These are phyloP conservation scores for Molorchus minor DNA, from an alignment of 2,888 invertebrate genomes.

Conservation along the genomic window DNA sequence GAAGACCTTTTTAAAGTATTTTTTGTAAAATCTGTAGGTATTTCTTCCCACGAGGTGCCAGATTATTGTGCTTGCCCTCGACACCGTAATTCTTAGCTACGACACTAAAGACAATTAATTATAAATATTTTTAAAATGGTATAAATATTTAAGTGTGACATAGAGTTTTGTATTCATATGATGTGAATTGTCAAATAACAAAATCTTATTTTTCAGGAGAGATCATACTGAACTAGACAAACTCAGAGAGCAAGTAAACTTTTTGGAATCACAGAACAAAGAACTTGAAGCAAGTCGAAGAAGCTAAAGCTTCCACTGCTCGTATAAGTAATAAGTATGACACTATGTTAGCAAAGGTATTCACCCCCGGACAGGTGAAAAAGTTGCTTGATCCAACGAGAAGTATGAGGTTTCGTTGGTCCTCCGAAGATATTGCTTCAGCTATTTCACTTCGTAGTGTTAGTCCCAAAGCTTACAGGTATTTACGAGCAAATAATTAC, in stretches of 20 bases:
- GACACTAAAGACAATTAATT: too few species aligned
- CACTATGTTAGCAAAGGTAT: slow-evolving; percentile 12
- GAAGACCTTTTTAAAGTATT: too few species aligned
- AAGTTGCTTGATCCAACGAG: slow-evolving; percentile 23
- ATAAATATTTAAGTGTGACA: neutral
- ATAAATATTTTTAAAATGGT: neutral
- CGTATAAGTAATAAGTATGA: too few species aligned
- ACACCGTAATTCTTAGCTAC: too few species aligned
- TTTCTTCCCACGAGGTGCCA: too few species aligned
- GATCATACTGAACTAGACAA: neutral
- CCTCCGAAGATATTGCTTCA: slow-evolving; percentile 31
- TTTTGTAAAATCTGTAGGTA: too few species aligned
- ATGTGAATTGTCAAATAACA: neutral
- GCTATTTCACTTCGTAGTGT: slow-evolving; percentile 37
- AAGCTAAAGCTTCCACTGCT: too few species aligned
- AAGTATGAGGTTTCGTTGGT: slow-evolving; percentile 22
- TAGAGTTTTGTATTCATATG: neutral
- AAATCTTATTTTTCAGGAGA: neutral
- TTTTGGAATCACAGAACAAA: neutral
- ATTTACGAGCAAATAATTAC: slow-evolving; percentile 31
- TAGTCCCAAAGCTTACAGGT: slow-evolving; percentile 39
- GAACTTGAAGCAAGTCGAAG: neutral
- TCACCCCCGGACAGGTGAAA: slow-evolving; percentile 31
- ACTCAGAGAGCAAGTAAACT: neutral
- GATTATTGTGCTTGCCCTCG: too few species aligned